phyloP scores from a whole-genome alignment of 2,113 vertebrate genomes.

The Elgaria multicarinata region DNA sequence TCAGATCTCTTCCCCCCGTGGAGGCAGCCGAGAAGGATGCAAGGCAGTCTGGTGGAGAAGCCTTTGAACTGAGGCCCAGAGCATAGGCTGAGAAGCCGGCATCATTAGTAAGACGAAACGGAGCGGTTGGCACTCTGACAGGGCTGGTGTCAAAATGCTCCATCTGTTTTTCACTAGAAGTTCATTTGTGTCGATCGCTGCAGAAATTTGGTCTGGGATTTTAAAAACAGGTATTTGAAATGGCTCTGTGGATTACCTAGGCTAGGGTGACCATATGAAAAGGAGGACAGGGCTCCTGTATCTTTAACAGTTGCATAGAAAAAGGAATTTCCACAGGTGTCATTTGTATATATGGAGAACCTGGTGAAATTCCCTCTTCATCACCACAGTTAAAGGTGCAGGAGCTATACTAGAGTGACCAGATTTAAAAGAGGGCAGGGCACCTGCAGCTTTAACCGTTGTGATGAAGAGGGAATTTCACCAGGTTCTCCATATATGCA shows the following conservation, averaged over 20 bases:
- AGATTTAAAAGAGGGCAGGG: too few species aligned
- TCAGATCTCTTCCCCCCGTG: slow-evolving; percentile 58
- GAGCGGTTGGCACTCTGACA: slow-evolving; percentile 19
- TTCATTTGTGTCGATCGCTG: slow-evolving; percentile 35
- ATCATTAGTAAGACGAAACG: slow-evolving; percentile 35
- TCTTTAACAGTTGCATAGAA: too few species aligned
- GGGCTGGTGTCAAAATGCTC: slow-evolving; percentile 22
- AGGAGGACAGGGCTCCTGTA: too few species aligned
- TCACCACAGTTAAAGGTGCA: too few species aligned
- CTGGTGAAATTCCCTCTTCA: too few species aligned
- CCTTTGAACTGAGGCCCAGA: slow-evolving; percentile 37
- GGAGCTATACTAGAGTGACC: too few species aligned
- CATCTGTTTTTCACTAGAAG: slow-evolving; percentile 28
- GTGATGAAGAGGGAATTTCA: too few species aligned
- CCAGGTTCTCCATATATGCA: too few species aligned
- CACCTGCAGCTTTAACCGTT: too few species aligned
- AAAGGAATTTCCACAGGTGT: too few species aligned
- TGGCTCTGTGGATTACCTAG: not conserved
- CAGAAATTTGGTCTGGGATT: slow-evolving; percentile 15
- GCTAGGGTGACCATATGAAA: too few species aligned
- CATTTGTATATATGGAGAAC: too few species aligned
- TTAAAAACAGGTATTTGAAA: not conserved
- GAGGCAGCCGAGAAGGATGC: slow-evolving; percentile 39
- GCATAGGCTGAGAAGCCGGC: slow-evolving; percentile 44
- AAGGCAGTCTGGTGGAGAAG: slow-evolving; percentile 57